phyloP scores from a whole-genome alignment of 2,797 vertebrate species.

The Sebastes dallii region DNA sequence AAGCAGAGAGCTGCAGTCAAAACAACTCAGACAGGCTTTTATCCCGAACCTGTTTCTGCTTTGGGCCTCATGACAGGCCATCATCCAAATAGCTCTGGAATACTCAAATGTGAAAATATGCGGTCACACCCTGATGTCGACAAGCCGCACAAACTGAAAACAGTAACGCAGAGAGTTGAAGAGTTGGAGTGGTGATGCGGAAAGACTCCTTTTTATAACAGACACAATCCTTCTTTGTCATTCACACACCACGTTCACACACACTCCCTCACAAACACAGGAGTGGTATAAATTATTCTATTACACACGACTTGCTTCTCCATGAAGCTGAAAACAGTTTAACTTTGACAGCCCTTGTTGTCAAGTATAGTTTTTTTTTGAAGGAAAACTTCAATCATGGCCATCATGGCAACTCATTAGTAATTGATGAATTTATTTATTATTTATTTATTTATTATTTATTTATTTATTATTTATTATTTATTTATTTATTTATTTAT shows the following conservation, averaged over 20 bases:
- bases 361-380: background rate
- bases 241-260: background rate
- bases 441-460: too few relatives aligned
- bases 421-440: too few relatives aligned
- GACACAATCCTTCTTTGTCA: background rate
- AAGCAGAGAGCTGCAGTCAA: conserved; percentile 26
- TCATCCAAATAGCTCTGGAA: conserved; percentile 39
- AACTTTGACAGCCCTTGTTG: background rate
- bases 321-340: conserved; percentile 10
- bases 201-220: conserved; percentile 1
- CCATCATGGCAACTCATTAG: background rate
- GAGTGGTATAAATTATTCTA: background rate
- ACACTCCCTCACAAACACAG: too few relatives aligned
- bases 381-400: background rate
- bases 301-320: background rate
- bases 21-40: conserved; percentile 3
- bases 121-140: conserved; percentile 20
- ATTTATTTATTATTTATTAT: too few relatives aligned
- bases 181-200: background rate
- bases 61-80: background rate
- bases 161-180: background rate
- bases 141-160: conserved; percentile 1
- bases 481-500: too few relatives aligned
- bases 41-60: conserved; percentile 23
- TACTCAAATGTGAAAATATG: conserved; percentile 40